Conservation (phyloP, 92 coral and sea anemone species). For the Umimayanthus kanabou region DNA sequence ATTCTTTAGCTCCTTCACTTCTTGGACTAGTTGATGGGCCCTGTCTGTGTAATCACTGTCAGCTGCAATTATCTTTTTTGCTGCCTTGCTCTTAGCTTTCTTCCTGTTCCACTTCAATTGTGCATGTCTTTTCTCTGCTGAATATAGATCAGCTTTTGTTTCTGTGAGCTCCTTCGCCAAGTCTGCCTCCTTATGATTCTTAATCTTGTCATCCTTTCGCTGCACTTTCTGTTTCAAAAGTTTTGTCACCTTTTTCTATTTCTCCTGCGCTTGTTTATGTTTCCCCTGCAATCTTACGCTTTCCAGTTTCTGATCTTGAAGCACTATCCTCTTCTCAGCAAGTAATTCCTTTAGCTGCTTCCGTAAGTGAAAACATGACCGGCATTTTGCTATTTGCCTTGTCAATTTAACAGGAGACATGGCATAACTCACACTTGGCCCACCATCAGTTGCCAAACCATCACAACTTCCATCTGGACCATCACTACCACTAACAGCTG, state of each 20-base stretch:
- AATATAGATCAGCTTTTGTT: constrained; percentile 1
- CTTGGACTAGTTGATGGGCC: not conserved
- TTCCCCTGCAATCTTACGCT: constrained; percentile 10
- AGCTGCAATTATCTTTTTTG: not conserved
- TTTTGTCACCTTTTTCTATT: not conserved
- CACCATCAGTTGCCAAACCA: constrained; percentile 10
- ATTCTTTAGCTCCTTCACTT: constrained; percentile 7
- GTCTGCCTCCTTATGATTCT: constrained; percentile 9
- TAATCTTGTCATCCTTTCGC: constrained; percentile 5
- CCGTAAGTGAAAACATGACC: not conserved
- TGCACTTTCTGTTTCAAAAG: not conserved
- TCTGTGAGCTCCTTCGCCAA: not conserved
- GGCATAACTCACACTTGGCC: constrained; percentile 15
- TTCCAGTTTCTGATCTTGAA: constrained; percentile 9
- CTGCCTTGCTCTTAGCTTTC: constrained; percentile 1
- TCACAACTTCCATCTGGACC: not conserved
- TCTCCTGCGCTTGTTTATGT: constrained; percentile 1
- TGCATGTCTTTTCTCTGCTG: constrained; percentile 14
- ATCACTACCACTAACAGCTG: not conserved
- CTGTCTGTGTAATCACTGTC: not conserved
- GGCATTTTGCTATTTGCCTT: constrained; percentile 15
- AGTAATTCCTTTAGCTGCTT: constrained; percentile 7
- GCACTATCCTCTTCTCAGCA: constrained; percentile 2
- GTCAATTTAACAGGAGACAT: constrained; percentile 1
- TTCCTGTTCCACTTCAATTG: not conserved